A percentile compares a stretch with the other conserved stretches of the same genome.
Evolutionary conservation across 2,113 vertebrate species (phyloP).

Genomic region (Pelobates fuscus): DNA sequence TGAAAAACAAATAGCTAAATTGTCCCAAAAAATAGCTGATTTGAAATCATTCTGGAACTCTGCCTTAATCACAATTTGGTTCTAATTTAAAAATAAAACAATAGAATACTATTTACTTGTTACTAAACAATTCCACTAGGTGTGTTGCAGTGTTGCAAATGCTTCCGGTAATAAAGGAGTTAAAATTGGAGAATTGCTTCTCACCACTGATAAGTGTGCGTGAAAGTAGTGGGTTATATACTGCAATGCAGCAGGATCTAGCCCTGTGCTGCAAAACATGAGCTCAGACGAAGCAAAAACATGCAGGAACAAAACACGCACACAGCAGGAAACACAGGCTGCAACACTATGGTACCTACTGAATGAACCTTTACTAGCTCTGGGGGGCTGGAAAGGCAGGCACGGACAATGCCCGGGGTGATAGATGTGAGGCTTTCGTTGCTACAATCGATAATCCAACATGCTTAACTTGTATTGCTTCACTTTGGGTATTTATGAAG

Average conservation of each 20-base stretch:
- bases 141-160: too few relatives aligned
- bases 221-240: constrained; percentile 13
- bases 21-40: too few relatives aligned
- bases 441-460: too few relatives aligned
- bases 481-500: too few relatives aligned
- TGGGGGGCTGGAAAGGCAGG: background rate
- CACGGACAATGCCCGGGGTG: background rate
- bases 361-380: background rate
- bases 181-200: background rate
- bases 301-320: background rate
- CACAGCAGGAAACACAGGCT: constrained; percentile 12
- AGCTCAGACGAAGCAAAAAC: constrained; percentile 21
- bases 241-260: constrained; percentile 51
- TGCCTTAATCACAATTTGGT: too few relatives aligned
- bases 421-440: background rate
- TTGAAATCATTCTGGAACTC: too few relatives aligned
- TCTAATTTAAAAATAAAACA: too few relatives aligned
- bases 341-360: background rate
- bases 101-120: too few relatives aligned
- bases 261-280: constrained; percentile 16
- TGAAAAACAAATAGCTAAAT: too few relatives aligned
- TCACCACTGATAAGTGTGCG: background rate
- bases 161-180: background rate
- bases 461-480: too few relatives aligned
- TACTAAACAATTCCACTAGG: too few relatives aligned